Base-by-base conservation (phyloP, 2,113 vertebrate genomes). In the Myiopsitta monachus region DNA sequence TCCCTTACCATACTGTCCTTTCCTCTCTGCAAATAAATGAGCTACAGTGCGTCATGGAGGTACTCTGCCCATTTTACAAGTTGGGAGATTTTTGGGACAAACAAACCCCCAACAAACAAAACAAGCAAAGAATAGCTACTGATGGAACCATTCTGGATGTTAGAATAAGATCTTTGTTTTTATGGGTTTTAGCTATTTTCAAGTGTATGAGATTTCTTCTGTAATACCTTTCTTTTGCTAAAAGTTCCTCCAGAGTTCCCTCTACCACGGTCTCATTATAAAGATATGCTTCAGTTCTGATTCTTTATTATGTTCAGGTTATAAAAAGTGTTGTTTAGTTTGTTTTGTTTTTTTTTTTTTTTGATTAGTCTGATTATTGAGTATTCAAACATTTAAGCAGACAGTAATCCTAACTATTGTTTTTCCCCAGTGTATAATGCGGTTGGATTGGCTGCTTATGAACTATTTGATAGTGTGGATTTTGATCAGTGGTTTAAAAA, bases 401-500 rank as follows among this genome's bases (percentile, higher is more conserved):
- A 75, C 33, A 69, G 6, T 95, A 94, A 95, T 30, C n/a, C n/a
- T 86, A 49, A 83, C 67, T 95, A 1, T 83, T 93, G 91, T 96
- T 94, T 95, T 70, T 93, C 57, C 66, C 21, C 95, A 99, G 99
- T 99, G 41, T 99, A 99, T 97, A 99, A 99, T 97, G 99, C 99
- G 4, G 98, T 99, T 95, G 99, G 99, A 91, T 97, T 99, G 90
- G 99, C 99, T 62, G 99, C 99, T 46, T 99, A 99, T 96, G 99
- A 99, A 88, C 98, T 99, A 9, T 99, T 99, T 97, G 99, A 99
- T 97, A 99, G 98, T 75, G 99, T 99, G 98, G 99, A 99, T 98
- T 99, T 99, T 97, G 99, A 99, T 98, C 98, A 99, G 88, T 99
- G 99, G 99, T 99, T 99, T 98, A 99, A 99, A 97, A 99, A 98